phyloP scores from a whole-genome alignment of 2,113 vertebrate genomes.

The Glaucidium brasilianum region DNA sequence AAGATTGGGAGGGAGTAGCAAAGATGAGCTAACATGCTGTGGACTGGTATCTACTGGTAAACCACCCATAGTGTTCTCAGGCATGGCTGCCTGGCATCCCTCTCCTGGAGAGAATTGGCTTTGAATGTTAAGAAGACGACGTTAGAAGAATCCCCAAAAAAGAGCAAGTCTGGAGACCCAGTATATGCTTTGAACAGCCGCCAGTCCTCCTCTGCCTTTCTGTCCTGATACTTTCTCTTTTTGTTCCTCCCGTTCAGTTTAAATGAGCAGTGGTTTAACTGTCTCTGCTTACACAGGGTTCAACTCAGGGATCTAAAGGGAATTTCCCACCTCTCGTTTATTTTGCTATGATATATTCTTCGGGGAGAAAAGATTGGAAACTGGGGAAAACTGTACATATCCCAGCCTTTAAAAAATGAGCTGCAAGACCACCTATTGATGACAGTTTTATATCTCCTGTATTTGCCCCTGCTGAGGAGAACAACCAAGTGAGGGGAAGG shows the following conservation, averaged over 20 bases:
- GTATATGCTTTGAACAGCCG: neutral
- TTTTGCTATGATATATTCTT: neutral
- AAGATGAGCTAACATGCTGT: fast-evolving
- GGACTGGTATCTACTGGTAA: neutral
- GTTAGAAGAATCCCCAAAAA: neutral
- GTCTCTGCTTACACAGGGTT: neutral
- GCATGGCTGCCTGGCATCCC: neutral
- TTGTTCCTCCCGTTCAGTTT: neutral
- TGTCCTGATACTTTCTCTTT: neutral
- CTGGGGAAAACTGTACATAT: neutral
- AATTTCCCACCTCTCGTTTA: neutral
- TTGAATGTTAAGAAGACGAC: neutral
- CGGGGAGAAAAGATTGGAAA: neutral
- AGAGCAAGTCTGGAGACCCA: neutral
- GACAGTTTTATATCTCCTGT: neutral
- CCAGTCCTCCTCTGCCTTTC: neutral
- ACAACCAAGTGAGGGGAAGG: neutral
- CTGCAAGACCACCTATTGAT: neutral
- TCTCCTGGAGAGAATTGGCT: neutral
- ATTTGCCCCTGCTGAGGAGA: neutral
- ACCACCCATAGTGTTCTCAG: neutral
- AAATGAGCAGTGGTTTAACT: neutral
- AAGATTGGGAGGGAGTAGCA: neutral
- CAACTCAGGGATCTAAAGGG: neutral
- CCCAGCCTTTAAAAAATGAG: neutral